These are phyloP conservation scores for Eolophus roseicapilla DNA, from an alignment of 2,113 vertebrate genomes.

Conservation along the genomic window DNA sequence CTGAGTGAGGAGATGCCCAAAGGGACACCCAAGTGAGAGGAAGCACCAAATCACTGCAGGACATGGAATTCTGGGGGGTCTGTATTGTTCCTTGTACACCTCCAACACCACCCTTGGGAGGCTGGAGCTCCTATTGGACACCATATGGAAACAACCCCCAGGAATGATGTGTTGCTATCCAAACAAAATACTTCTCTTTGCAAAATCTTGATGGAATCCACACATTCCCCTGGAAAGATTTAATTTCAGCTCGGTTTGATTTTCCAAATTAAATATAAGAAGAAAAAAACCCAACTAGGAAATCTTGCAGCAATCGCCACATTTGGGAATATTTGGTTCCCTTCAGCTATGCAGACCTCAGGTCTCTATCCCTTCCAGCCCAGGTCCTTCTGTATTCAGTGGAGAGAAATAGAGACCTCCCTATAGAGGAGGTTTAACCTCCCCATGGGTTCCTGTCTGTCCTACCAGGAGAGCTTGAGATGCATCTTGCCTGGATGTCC, in stretches of 20 bases:
- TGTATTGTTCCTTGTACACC: neutral
- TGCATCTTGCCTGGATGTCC: neutral
- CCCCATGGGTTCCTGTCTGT: neutral
- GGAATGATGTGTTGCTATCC: neutral
- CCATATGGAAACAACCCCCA: neutral
- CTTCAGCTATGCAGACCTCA: neutral
- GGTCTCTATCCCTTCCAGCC: neutral
- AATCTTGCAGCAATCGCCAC: neutral
- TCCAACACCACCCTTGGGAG: neutral
- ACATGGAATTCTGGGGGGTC: fast-evolving
- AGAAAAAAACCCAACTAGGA: neutral
- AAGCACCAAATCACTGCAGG: neutral
- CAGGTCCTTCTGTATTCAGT: neutral
- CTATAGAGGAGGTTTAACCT: neutral
- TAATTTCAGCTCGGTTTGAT: neutral
- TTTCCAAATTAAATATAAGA: neutral
- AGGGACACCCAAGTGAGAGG: neutral
- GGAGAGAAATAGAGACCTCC: neutral
- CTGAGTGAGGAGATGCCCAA: neutral
- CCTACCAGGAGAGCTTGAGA: neutral
- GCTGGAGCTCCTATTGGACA: neutral
- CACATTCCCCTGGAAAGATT: neutral
- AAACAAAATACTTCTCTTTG: neutral
- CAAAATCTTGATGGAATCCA: neutral
- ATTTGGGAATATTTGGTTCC: neutral